A percentile compares a stretch with the other conserved stretches of the same genome.
These are phyloP conservation scores for Crotalus viridis DNA, from an alignment of 2,113 vertebrate species.

Conservation along the genomic window DNA sequence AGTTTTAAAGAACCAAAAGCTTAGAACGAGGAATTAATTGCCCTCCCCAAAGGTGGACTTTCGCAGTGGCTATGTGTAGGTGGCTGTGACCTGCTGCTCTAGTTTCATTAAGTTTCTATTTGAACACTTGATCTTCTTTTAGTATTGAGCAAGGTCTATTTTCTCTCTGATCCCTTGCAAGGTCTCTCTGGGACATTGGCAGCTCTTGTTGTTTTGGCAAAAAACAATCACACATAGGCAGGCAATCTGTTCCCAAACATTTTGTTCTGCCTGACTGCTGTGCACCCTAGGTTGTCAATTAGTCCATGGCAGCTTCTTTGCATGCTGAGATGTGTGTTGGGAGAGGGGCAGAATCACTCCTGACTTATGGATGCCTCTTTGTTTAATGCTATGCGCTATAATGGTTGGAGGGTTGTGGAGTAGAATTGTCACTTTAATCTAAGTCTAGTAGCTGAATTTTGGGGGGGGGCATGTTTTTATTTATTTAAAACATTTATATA, in stretches of 20 bases:
- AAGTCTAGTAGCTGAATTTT: too few relatives aligned
- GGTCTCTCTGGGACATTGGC: background rate
- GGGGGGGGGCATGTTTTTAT: too few relatives aligned
- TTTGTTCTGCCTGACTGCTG: background rate
- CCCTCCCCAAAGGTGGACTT: background rate
- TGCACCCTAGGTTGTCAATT: background rate
- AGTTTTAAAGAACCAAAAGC: background rate
- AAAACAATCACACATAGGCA: background rate
- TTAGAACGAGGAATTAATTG: background rate
- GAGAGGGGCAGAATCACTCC: too few relatives aligned
- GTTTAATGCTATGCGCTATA: background rate
- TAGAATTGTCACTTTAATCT: background rate
- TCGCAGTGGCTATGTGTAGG: background rate
- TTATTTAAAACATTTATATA: too few relatives aligned
- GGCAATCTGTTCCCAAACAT: too few relatives aligned
- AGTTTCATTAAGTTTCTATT: background rate
- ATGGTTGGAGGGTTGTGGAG: background rate
- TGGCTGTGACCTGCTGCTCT: background rate
- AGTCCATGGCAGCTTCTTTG: background rate
- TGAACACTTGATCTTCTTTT: background rate
- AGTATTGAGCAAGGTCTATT: slow-evolving; percentile 1
- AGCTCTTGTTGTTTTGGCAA: background rate
- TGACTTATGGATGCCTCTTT: background rate
- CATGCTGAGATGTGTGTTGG: background rate
- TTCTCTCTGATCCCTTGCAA: background rate